phyloP scores from a whole-genome alignment of 2,888 invertebrate genomes.

The Alcis repandata region DNA sequence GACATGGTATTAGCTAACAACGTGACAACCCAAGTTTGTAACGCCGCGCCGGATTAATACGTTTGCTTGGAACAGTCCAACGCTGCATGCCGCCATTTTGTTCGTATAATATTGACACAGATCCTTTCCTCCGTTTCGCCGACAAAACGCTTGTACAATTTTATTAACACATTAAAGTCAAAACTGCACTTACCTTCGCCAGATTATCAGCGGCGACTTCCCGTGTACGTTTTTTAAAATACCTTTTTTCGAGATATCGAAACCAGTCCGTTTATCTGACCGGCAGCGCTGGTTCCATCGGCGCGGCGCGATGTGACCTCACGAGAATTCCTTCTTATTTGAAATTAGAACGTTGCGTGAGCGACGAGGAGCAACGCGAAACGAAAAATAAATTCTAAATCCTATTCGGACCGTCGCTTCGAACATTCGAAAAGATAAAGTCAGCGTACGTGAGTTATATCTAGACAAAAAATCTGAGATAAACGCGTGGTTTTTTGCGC shows the following conservation, averaged over 20 bases:
- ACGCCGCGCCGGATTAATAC: neutral
- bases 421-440: slow-evolving; percentile 33
- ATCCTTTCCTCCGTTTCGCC: slow-evolving; percentile 64
- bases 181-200: slow-evolving; percentile 82
- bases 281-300: slow-evolving; percentile 61
- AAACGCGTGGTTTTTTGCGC: slow-evolving; percentile 53
- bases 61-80: slow-evolving; percentile 37
- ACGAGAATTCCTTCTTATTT: slow-evolving; percentile 69
- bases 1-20: too few relatives aligned
- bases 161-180: slow-evolving; percentile 86
- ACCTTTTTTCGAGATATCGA: slow-evolving; percentile 75
- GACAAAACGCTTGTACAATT: slow-evolving; percentile 82
- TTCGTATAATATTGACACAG: slow-evolving; percentile 61
- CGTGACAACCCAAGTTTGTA: neutral
- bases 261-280: slow-evolving; percentile 83
- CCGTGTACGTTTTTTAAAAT: slow-evolving; percentile 75
- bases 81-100: slow-evolving; percentile 58
- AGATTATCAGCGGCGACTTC: slow-evolving; percentile 83
- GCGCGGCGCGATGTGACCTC: slow-evolving; percentile 53
- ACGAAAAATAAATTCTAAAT: slow-evolving; percentile 47
- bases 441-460: slow-evolving; percentile 31
- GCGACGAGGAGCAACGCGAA: slow-evolving; percentile 45
- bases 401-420: slow-evolving; percentile 41
- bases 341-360: slow-evolving; percentile 70
- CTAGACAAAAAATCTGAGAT: slow-evolving; percentile 49